These are phyloP conservation scores for Notolabrus celidotus DNA, from an alignment of 2,797 vertebrate genomes.

Conservation along the genomic window DNA sequence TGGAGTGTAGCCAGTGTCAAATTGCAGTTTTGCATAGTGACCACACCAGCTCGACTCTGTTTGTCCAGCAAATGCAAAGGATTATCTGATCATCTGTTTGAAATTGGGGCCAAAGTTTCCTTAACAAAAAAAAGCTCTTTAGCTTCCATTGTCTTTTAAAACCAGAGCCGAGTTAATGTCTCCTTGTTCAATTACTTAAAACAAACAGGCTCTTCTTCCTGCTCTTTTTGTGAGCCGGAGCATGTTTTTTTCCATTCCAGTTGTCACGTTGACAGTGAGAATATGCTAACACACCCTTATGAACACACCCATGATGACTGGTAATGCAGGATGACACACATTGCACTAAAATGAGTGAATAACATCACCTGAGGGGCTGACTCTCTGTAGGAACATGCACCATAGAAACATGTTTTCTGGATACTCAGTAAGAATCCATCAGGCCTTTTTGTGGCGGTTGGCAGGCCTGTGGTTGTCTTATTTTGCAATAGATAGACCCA, in stretches of 20 bases:
- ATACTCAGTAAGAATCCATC: not conserved
- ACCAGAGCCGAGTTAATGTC: not conserved
- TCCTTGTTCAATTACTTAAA: not conserved
- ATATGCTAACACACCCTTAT: slow-evolving; percentile 39
- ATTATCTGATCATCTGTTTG: slow-evolving; percentile 32
- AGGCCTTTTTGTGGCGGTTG: not conserved
- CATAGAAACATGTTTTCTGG: slow-evolving; percentile 1
- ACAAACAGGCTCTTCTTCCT: not conserved
- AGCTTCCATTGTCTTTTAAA: not conserved
- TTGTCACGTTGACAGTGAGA: slow-evolving; percentile 4
- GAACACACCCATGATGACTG: slow-evolving; percentile 45
- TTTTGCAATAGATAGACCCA: not conserved
- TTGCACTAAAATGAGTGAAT: slow-evolving; percentile 14
- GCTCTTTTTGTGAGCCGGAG: not conserved
- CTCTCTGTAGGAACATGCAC: not conserved
- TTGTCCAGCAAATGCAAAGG: slow-evolving; percentile 1
- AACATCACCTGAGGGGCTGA: slow-evolving; percentile 31
- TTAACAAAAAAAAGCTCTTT: not conserved
- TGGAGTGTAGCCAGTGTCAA: slow-evolving; percentile 15
- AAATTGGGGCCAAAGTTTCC: slow-evolving; percentile 38
- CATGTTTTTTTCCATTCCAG: not conserved
- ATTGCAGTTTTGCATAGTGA: slow-evolving; percentile 59
- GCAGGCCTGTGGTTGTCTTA: not conserved
- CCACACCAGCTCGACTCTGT: not conserved
- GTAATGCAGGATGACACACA: slow-evolving; percentile 41